Conservation (phyloP, 1,140 invertebrate species). For the Mylabris phalerata region DNA sequence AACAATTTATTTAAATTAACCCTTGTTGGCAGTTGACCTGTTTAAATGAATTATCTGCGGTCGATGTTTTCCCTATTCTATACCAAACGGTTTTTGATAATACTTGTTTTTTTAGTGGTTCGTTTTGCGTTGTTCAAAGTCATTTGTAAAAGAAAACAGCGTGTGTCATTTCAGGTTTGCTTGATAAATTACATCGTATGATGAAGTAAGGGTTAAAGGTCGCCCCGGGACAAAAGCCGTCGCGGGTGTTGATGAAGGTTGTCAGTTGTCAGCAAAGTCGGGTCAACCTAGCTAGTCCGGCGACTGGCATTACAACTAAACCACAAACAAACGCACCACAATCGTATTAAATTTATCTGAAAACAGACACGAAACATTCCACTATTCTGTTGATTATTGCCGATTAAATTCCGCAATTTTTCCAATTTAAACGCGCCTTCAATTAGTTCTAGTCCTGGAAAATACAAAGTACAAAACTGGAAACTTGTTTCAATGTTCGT, state of each 20-base stretch:
- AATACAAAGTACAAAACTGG: too few species aligned
- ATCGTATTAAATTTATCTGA: conserved; percentile 14
- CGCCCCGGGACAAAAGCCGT: conserved; percentile 18
- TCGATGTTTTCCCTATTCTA: conserved; percentile 1
- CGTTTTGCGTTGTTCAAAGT: background rate
- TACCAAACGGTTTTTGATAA: too few species aligned
- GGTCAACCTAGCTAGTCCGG: conserved; percentile 3
- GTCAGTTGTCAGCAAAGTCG: conserved; percentile 22
- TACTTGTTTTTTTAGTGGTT: background rate
- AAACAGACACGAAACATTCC: conserved; percentile 9
- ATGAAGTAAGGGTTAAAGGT: conserved; percentile 22
- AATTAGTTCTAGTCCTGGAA: too few species aligned
- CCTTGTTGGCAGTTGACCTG: conserved; percentile 1
- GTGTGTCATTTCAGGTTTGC: conserved; percentile 17
- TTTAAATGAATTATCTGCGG: conserved; percentile 5
- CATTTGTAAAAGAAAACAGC: conserved; percentile 20
- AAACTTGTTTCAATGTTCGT: too few species aligned
- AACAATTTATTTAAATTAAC: conserved; percentile 14
- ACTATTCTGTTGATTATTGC: conserved; percentile 1
- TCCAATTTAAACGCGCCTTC: too few species aligned
- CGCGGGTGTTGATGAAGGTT: conserved; percentile 21
- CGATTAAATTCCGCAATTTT: background rate
- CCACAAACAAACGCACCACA: conserved; percentile 6
- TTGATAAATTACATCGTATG: conserved; percentile 21
- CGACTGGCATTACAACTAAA: conserved; percentile 8